Conservation (phyloP, 2,888 invertebrate species). For the Ametastegia equiseti region DNA sequence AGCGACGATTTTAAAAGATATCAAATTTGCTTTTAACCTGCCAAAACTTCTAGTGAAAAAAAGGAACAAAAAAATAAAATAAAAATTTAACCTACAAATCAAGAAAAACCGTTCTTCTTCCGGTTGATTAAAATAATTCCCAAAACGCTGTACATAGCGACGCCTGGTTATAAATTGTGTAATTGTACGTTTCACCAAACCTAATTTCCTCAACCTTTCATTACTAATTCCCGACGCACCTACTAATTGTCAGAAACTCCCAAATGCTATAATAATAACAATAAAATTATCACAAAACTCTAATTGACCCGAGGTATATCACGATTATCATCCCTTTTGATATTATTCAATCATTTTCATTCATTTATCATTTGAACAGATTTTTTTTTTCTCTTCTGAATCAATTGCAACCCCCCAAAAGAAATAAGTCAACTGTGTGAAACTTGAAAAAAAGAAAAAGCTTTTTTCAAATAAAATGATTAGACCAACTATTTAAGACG, state of each 20-base stretch:
- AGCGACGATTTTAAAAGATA: background rate
- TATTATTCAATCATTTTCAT: background rate
- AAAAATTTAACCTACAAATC: background rate
- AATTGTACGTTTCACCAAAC: background rate
- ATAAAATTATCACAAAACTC: background rate
- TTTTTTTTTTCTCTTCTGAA: no score
- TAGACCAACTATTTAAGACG: no score
- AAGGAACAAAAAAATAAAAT: background rate
- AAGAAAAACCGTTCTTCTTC: background rate
- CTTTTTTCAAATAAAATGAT: no score
- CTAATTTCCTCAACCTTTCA: background rate
- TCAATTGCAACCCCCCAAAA: no score
- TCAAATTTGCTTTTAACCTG: background rate
- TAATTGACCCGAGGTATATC: background rate
- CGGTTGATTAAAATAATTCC: background rate
- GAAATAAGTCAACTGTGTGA: no score
- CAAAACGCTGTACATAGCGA: background rate
- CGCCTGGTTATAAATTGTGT: background rate
- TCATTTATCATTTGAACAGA: background rate
- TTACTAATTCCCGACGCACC: constrained; percentile 9
- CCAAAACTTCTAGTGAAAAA: background rate
- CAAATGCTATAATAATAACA: background rate
- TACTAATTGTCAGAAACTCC: constrained; percentile 2
- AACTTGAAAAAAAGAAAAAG: no score
- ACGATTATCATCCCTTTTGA: background rate